Evolutionary conservation across 2,888 invertebrate genomes (phyloP).

Genomic region (Archips crataeganus): DNA sequence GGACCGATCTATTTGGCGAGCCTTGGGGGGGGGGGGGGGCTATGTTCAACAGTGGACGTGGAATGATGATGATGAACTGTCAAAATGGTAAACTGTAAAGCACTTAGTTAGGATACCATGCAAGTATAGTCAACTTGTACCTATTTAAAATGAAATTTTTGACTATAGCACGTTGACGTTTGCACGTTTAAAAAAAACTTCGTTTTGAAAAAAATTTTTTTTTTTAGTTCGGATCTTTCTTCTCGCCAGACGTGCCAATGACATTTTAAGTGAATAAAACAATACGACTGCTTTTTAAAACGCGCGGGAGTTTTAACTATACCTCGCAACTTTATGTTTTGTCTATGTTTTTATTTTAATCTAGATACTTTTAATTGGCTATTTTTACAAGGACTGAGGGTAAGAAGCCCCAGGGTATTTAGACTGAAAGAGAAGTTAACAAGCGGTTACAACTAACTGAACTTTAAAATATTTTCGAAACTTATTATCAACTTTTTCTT

Average conservation of each 20-base stretch:
- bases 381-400: not conserved
- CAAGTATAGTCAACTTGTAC: no score
- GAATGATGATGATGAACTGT: no score
- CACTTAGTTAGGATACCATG: no score
- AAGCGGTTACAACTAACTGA: not conserved
- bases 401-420: not conserved
- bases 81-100: no score
- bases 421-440: not conserved
- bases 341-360: not conserved
- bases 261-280: not conserved
- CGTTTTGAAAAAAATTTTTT: no score
- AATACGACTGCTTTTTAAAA: not conserved
- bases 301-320: not conserved
- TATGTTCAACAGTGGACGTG: no score
- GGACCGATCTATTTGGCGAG: no score
- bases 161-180: no score
- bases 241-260: not conserved
- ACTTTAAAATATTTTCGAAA: not conserved
- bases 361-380: not conserved
- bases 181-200: no score
- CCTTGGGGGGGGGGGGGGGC: no score
- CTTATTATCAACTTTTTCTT: not conserved
- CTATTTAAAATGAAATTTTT: no score
- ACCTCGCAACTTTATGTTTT: not conserved
- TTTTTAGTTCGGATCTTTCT: no score